A percentile compares a stretch with the other conserved stretches of the same genome.
Conservation (phyloP, 1,140 invertebrate species). For the Pachypeltis micranthus region DNA sequence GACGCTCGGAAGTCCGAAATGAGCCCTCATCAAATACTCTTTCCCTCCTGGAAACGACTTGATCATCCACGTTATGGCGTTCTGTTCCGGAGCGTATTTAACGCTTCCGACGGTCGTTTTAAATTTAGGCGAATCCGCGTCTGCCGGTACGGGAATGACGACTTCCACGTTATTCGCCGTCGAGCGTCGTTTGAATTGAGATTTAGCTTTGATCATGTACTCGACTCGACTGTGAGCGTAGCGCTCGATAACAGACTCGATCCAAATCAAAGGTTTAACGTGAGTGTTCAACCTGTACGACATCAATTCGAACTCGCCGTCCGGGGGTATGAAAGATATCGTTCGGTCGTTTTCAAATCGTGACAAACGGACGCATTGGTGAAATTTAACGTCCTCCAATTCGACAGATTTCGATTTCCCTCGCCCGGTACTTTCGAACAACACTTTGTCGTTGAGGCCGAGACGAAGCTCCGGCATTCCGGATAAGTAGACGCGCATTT, state of each 20-base stretch:
- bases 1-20: conserved; percentile 97
- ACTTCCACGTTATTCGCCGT: conserved; percentile 99
- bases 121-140: conserved; percentile 98
- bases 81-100: conserved; percentile 95
- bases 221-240: conserved; percentile 96
- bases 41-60: conserved; percentile 99
- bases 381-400: conserved; percentile 98
- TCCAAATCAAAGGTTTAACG: conserved; percentile 98
- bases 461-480: conserved; percentile 99
- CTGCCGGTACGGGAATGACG: conserved; percentile 93
- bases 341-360: conserved; percentile 97
- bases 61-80: conserved; percentile 98
- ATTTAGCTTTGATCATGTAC: conserved; percentile 99
- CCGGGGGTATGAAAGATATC: conserved; percentile 97
- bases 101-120: conserved; percentile 97
- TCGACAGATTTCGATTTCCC: conserved; percentile 99
- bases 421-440: conserved; percentile 94
- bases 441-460: conserved; percentile 96
- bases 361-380: conserved; percentile 96
- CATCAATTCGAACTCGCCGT: conserved; percentile 99
- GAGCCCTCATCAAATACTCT: conserved; percentile 97
- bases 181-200: conserved; percentile 94
- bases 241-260: conserved; percentile 98
- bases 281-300: conserved; percentile 42
- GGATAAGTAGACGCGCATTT: conserved; percentile 97